Evolutionary conservation across 2,888 invertebrate genomes (phyloP).

Genomic region (Euclidia mi): DNA sequence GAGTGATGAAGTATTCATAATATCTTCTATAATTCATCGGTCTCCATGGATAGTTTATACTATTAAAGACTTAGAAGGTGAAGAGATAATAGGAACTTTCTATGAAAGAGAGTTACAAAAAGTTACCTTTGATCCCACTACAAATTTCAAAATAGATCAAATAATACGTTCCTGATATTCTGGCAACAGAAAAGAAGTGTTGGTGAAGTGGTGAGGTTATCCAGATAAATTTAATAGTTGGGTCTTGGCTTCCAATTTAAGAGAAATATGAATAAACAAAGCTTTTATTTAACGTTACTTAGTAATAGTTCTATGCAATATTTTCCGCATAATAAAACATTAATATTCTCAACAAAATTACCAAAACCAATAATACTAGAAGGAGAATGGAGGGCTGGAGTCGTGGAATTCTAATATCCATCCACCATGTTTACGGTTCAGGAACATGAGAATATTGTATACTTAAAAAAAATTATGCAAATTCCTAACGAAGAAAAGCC

Average conservation of each 20-base stretch:
- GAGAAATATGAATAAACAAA: constrained; percentile 42
- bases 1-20: constrained; percentile 56
- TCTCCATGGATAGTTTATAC: too few relatives aligned
- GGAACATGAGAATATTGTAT: constrained; percentile 32
- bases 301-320: too few relatives aligned
- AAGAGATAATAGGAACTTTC: constrained; percentile 47
- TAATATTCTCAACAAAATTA: constrained; percentile 41
- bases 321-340: constrained; percentile 45
- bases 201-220: constrained; percentile 57
- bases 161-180: constrained; percentile 22
- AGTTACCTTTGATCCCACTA: constrained; percentile 34
- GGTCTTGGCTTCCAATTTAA: constrained; percentile 30
- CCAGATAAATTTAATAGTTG: constrained; percentile 53
- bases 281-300: constrained; percentile 44
- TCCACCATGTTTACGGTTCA: constrained; percentile 47
- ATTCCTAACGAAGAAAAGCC: constrained; percentile 22
- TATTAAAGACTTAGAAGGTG: background rate
- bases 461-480: constrained; percentile 26
- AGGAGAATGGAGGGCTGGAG: constrained; percentile 39
- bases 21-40: constrained; percentile 30
- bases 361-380: constrained; percentile 43
- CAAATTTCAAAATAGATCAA: constrained; percentile 46
- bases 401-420: constrained; percentile 36
- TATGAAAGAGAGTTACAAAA: constrained; percentile 53
- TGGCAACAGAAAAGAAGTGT: constrained; percentile 48